Evolutionary conservation across 23 tunicate species (phyloP).

Genomic region (Trididemnum nubilum): DNA sequence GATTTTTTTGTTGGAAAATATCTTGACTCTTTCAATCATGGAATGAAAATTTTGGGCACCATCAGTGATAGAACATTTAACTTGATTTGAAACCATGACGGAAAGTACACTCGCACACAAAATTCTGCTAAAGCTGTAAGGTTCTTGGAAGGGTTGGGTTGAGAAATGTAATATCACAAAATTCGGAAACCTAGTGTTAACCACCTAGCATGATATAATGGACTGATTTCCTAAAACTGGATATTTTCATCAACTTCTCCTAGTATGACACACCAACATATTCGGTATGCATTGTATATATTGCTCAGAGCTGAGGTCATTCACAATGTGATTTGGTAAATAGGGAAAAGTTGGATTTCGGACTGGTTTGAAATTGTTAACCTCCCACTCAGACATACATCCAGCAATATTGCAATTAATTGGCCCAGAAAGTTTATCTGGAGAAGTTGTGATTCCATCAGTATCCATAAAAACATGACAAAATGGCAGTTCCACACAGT

Average conservation of each 20-base stretch:
- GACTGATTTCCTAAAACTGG: slow-evolving; percentile 18
- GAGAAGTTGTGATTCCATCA: no score
- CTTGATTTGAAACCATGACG: slow-evolving; percentile 31
- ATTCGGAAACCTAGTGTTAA: slow-evolving; percentile 32
- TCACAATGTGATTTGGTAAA: slow-evolving; percentile 7
- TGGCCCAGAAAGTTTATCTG: slow-evolving; percentile 19
- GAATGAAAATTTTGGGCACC: slow-evolving; percentile 23
- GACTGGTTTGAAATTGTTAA: slow-evolving; percentile 24
- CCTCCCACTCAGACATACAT: slow-evolving; percentile 34
- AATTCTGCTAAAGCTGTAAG: slow-evolving; percentile 20
- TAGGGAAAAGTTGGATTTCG: slow-evolving; percentile 27
- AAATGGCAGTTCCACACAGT: slow-evolving; percentile 29
- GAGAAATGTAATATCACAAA: slow-evolving; percentile 23
- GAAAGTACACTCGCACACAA: slow-evolving; percentile 30
- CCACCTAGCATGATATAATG: slow-evolving; percentile 39
- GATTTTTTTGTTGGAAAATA: slow-evolving; percentile 18
- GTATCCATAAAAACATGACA: no score
- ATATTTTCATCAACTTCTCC: no score
- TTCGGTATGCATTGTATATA: slow-evolving; percentile 22
- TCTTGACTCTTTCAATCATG: neutral
- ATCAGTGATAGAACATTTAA: neutral
- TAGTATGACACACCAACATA: slow-evolving; percentile 18
- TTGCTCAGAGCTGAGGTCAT: slow-evolving; percentile 40
- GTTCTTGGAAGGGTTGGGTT: neutral
- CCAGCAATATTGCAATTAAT: slow-evolving; percentile 26